Percentiles rank a stretch among this genome's conserved stretches.
Conservation (phyloP, 2,797 vertebrate species). For the Tragopan temminckii region DNA sequence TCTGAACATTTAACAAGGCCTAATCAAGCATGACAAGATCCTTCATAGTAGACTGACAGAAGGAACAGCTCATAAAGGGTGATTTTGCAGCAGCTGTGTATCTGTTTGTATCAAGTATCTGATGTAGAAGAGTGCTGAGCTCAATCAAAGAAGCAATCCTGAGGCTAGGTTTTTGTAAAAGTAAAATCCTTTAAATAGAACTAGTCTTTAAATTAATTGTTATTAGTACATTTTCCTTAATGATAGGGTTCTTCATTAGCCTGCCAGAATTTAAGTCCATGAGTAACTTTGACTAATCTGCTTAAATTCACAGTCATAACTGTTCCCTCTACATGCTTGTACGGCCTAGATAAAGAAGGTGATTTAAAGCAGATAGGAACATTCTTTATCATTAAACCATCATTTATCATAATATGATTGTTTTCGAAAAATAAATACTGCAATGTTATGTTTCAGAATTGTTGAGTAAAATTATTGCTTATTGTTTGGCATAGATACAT, state of each 20-base stretch:
- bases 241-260: background rate
- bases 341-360: background rate
- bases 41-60: background rate
- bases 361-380: background rate
- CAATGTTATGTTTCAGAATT: background rate
- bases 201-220: background rate
- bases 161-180: background rate
- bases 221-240: background rate
- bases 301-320: background rate
- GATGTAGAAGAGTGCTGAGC: conserved; percentile 12
- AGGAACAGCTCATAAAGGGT: background rate
- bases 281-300: conserved; percentile 31
- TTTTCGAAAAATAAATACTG: background rate
- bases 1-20: conserved; percentile 10
- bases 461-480: background rate
- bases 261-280: background rate
- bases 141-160: background rate
- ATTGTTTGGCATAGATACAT: background rate
- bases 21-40: conserved; percentile 48
- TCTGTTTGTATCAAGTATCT: background rate
- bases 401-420: background rate
- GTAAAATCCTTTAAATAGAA: background rate
- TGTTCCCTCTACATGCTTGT: background rate
- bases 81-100: conserved; percentile 17
- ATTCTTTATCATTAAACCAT: background rate